These are phyloP conservation scores for Cylas formicarius DNA, from an alignment of 1,140 invertebrate genomes.

Conservation along the genomic window DNA sequence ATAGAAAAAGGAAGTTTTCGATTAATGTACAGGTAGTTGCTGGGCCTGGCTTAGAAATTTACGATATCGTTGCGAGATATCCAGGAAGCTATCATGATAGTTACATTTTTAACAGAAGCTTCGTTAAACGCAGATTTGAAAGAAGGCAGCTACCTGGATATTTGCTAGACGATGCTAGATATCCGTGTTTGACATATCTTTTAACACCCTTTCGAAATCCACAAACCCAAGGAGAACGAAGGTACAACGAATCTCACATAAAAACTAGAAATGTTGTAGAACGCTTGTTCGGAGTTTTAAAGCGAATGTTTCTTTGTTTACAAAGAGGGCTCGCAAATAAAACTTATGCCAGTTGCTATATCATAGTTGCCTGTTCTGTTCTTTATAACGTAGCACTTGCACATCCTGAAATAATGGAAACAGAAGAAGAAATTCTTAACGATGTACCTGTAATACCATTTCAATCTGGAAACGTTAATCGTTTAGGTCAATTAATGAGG, in stretches of 20 bases:
- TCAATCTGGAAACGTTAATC: too few species aligned
- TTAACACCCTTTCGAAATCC: conserved; percentile 32
- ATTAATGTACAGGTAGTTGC: conserved; percentile 38
- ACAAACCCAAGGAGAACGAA: conserved; percentile 21
- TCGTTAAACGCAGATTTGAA: conserved; percentile 15
- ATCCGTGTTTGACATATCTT: conserved; percentile 21
- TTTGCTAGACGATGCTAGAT: conserved; percentile 16
- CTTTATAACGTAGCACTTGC: too few species aligned
- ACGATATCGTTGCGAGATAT: conserved; percentile 35
- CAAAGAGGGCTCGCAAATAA: too few species aligned
- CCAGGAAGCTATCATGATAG: conserved; percentile 37
- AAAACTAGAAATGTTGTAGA: conserved; percentile 39
- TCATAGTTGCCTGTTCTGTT: too few species aligned
- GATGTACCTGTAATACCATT: too few species aligned
- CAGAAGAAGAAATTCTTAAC: too few species aligned
- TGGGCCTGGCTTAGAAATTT: conserved; percentile 30
- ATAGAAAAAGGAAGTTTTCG: conserved; percentile 35
- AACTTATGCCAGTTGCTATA: too few species aligned
- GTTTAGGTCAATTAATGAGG: too few species aligned
- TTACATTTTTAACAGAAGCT: conserved; percentile 27
- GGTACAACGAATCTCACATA: conserved; percentile 38
- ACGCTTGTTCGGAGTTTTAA: conserved; percentile 35
- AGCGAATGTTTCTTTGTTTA: too few species aligned
- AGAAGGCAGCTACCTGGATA: conserved; percentile 4
- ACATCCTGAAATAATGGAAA: too few species aligned